phyloP scores from a whole-genome alignment of 2,797 vertebrate species.

The Alauda arvensis region DNA sequence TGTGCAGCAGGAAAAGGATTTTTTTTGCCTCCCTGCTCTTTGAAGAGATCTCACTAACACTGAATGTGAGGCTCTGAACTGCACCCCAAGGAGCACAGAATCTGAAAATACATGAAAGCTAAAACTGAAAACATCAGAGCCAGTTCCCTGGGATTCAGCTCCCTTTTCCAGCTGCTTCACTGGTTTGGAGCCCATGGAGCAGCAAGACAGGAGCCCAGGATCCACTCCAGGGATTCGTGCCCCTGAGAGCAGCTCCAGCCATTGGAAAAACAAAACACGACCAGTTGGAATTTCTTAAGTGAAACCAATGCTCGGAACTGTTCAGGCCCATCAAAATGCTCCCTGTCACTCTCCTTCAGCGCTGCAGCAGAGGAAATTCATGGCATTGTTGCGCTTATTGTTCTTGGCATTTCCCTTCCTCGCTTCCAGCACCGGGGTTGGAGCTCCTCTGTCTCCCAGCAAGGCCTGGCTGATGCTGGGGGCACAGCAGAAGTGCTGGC shows the following conservation, averaged over 20 bases:
- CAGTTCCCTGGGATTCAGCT: not conserved
- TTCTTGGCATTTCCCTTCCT: constrained; percentile 32
- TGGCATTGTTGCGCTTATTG: constrained; percentile 17
- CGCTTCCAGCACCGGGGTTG: not conserved
- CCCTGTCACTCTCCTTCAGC: not conserved
- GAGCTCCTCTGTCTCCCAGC: not conserved
- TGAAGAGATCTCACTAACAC: not conserved
- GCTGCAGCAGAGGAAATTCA: not conserved
- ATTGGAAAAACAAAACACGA: not conserved
- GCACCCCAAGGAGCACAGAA: not conserved
- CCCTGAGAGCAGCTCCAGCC: not conserved
- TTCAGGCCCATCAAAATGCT: not conserved
- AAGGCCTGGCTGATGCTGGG: not conserved
- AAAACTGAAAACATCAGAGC: not conserved
- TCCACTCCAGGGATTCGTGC: not conserved
- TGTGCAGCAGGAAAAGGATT: no score
- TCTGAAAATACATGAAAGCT: not conserved
- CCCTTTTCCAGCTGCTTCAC: not conserved
- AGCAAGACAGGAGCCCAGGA: not conserved
- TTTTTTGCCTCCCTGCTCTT: no score
- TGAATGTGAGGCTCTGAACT: not conserved
- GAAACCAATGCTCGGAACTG: not conserved
- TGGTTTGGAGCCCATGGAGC: not conserved
- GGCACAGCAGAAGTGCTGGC: not conserved
- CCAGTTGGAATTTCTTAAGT: not conserved